Base-by-base conservation (phyloP, 2,113 vertebrate genomes). In the Drymodes brunneopygia region DNA sequence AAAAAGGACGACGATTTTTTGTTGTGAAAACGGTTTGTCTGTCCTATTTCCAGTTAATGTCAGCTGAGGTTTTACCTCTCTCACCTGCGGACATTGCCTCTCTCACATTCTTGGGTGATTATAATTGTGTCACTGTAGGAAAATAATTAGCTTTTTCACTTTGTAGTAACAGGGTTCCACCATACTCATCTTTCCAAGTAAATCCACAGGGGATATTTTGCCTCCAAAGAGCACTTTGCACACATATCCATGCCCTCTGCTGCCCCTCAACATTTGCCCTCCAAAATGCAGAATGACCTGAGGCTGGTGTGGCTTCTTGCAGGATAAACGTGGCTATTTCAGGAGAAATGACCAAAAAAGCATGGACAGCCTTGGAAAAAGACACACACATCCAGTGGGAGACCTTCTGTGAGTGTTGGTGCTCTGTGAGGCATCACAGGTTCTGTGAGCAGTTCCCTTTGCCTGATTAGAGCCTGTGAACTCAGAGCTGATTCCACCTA, bases 391-490 rank as follows among this genome's bases (percentile, higher is more conserved):
- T 65, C 33, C 57, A 81, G 44, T 9, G 57, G 64, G 80, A 94
- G 54, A 77, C 23, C 24, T 83, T 3, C 58, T 2, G 9, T 27
- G 69, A 2, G 3, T 78, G 67, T 25, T 75, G 82, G 16, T 38
- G 74, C 51, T 3, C 16, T 58, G 62, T 5, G 61, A 80, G 33
- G 53, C 19, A 5, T 8, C 9, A 3, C 70, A 88, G 87, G 72
- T 12, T 81, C 79, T 38, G 57, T 66, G 83, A 95, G 73, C 62
- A 51, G 89, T 77, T 92, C 83, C 13, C 65, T 69, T 81, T 83
- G 73, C 64, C 87, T 95, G 95, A 81, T 90, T 71, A 87, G 29
- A 72, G 69, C 44, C 82, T 56, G 18, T 38, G 36, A 90, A 45
- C 70, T 60, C 58, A 29, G 38, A 27, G 73, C 21, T 15, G 94